These are phyloP conservation scores for Parazoanthus darwini DNA, from an alignment of 92 coral and sea anemone genomes.

Conservation along the genomic window DNA sequence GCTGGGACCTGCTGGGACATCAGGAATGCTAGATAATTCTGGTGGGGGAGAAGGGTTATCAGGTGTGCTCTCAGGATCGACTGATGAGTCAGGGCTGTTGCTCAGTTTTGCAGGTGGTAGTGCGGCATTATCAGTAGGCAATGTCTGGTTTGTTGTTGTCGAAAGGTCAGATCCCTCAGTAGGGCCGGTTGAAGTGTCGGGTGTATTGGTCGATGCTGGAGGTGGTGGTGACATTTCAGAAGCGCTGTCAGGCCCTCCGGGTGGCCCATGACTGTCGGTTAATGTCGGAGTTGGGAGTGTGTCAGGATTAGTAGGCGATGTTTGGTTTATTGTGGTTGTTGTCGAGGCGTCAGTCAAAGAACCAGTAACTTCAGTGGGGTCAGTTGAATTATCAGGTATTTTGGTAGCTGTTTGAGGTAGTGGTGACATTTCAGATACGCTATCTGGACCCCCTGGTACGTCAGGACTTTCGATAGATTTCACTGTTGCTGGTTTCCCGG, in stretches of 20 bases:
- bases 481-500: not conserved
- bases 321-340: not conserved
- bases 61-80: not conserved
- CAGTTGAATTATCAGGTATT: not conserved
- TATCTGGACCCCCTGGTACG: conserved; percentile 1
- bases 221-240: not conserved
- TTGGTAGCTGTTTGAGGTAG: not conserved
- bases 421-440: conserved; percentile 3
- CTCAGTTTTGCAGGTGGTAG: not conserved
- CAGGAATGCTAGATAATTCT: not conserved
- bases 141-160: not conserved
- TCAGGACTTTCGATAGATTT: not conserved
- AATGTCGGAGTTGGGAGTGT: not conserved
- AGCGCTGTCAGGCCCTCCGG: not conserved
- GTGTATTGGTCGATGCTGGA: not conserved
- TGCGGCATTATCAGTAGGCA: not conserved
- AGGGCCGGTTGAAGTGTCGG: not conserved
- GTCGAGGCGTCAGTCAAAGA: not conserved
- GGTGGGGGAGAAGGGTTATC: not conserved
- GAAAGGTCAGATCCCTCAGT: not conserved
- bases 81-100: not conserved
- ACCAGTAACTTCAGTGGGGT: not conserved
- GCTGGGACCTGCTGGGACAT: not conserved
- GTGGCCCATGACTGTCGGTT: not conserved
- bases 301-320: not conserved